Evolutionary conservation across 2,797 vertebrate genomes (phyloP).

Genomic region (Sebastolobus alascanus): DNA sequence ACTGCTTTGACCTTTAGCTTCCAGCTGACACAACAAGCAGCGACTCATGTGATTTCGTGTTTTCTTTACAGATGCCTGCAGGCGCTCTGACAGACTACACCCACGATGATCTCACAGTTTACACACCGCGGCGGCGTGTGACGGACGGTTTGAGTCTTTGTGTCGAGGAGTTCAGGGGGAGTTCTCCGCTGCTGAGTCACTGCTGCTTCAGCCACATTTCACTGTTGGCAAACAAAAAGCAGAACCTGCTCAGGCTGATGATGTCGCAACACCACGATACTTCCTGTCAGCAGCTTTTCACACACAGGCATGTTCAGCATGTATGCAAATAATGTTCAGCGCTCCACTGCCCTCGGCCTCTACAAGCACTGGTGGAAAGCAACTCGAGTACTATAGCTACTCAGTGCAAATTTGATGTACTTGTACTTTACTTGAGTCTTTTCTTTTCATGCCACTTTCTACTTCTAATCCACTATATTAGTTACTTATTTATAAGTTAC

Average conservation of each 20-base stretch:
- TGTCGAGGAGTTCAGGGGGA: not conserved
- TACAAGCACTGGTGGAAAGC: not conserved
- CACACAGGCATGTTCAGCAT: not conserved
- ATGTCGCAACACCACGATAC: not conserved
- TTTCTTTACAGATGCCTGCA: not conserved
- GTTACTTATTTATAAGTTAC: no score
- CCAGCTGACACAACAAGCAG: not conserved
- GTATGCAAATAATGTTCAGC: not conserved
- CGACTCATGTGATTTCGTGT: not conserved
- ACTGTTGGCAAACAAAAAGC: not conserved
- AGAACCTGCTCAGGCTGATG: conserved; percentile 3
- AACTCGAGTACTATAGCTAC: not conserved
- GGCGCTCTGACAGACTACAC: not conserved
- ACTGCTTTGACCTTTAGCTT: not conserved
- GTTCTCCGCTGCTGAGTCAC: not conserved
- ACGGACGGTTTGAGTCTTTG: not conserved
- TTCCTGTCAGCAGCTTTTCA: not conserved
- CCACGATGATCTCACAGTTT: not conserved
- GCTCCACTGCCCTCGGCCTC: not conserved
- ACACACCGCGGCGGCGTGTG: not conserved
- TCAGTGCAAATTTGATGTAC: no score
- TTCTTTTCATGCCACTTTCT: no score
- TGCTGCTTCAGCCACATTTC: not conserved
- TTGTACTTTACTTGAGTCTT: no score
- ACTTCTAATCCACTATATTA: no score